Evolutionary conservation across 1,140 invertebrate genomes (phyloP), one percentile per base, ranked within the genome.

Genomic region (Nebria ingens): DNA sequence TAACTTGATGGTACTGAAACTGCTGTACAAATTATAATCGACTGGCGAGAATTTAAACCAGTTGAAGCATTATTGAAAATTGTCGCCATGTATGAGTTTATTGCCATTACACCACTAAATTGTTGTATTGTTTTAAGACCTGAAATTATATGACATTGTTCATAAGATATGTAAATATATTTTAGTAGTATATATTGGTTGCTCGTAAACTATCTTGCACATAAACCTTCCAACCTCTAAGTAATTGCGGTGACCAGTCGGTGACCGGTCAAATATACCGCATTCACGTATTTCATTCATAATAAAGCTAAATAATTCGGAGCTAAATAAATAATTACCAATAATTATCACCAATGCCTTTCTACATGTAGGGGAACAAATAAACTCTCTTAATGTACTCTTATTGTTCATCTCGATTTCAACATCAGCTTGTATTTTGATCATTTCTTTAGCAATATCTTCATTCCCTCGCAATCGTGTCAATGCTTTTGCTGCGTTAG

Each of bases 1-100:
- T 45, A 12, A 45, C 40, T 17, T 6, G 40, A 9, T 12, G 40
- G 40, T 12, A 45, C 17, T 11, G 40, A 12, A 45, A 66, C 21
- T 12, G 53, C 56, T 57, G 66, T 67, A 6, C 56, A 57, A 1
- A 62, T 56, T 20, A 71, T 50, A 62, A 65, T 66, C 13, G 67
- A 25, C 4, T 59, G 20, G 29, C 60, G 64, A 12, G 59, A 51
- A 19, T 64, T 56, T 4, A 68, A 57, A 15, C 58, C 54, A 12
- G 59, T 62, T 2, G 66, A 63, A 11, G 65, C 65, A 15, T 52
- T 50, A 0, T 56, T 51, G 11, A 68, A 53, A 6, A 71, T 63
- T 15, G 64, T 61, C 52, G 62, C 52, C 13, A 67, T 64, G 23
- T 69, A 71, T 49, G 66, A 68, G 4, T 54, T 56, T 15, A 68